Conservation (phyloP, 2,888 invertebrate genomes). For the Nymphalis c-album region DNA sequence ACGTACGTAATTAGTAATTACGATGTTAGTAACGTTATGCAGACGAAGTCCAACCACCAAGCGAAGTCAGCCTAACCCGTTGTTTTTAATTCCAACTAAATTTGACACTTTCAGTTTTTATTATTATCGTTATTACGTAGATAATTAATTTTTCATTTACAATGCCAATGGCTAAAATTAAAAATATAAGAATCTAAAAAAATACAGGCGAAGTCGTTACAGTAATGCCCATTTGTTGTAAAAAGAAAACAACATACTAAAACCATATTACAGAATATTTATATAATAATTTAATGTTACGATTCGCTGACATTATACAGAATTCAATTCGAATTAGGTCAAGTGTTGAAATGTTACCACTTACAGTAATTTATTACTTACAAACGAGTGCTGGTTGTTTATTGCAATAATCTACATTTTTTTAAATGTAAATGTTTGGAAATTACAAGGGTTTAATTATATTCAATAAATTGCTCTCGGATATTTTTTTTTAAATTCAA, state of each 20-base stretch:
- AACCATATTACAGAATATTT: not conserved
- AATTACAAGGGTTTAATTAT: not conserved
- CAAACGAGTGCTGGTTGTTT: not conserved
- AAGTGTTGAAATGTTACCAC: constrained; percentile 12
- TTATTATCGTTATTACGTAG: too few species aligned
- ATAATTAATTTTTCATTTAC: too few species aligned
- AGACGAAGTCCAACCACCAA: too few species aligned
- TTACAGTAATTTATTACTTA: constrained; percentile 10
- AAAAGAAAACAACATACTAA: not conserved
- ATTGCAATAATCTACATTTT: not conserved
- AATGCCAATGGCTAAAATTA: too few species aligned
- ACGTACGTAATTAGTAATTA: too few species aligned
- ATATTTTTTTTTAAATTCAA: too few species aligned
- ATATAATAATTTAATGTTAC: not conserved
- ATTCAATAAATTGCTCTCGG: too few species aligned
- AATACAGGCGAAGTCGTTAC: not conserved
- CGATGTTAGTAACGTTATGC: too few species aligned
- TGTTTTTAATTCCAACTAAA: too few species aligned
- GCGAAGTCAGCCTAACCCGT: too few species aligned
- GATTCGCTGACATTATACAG: constrained; percentile 12
- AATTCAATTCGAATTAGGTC: constrained; percentile 11
- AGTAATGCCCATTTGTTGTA: not conserved
- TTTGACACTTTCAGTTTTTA: too few species aligned
- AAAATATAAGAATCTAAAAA: too few species aligned
- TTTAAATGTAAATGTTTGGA: not conserved